These are phyloP conservation scores for Aradophagus sp. DNA, from an alignment of 1,140 invertebrate species.

Conservation along the genomic window DNA sequence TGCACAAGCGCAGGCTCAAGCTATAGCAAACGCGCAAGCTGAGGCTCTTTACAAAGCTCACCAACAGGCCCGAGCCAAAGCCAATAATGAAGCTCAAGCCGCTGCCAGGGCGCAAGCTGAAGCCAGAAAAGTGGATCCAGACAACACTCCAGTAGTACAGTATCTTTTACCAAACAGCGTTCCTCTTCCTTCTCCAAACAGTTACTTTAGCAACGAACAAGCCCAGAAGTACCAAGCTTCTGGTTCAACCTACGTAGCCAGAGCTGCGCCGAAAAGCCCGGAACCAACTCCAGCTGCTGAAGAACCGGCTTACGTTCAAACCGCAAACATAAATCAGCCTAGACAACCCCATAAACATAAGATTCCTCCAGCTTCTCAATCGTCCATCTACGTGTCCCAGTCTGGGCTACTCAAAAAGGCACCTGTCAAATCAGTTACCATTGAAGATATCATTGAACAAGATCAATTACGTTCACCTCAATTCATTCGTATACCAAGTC, in stretches of 20 bases:
- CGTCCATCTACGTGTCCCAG: conserved; percentile 67
- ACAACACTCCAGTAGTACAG: conserved; percentile 67
- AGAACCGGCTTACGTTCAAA: conserved; percentile 44
- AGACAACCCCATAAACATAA: conserved; percentile 68
- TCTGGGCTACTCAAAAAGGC: conserved; percentile 68
- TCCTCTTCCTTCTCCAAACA: conserved; percentile 64
- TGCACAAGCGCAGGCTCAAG: conserved; percentile 71
- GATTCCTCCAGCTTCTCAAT: conserved; percentile 57
- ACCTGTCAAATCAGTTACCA: conserved; percentile 66
- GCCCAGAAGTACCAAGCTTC: conserved; percentile 66
- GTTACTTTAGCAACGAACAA: conserved; percentile 64
- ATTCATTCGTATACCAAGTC: conserved; percentile 60
- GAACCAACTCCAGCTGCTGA: conserved; percentile 33
- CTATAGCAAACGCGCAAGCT: conserved; percentile 70
- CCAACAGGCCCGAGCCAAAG: conserved; percentile 64
- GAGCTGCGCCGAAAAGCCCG: conserved; percentile 61
- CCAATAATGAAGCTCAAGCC: conserved; percentile 66
- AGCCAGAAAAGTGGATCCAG: conserved; percentile 62
- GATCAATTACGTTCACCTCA: conserved; percentile 58
- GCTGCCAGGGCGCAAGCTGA: conserved; percentile 65
- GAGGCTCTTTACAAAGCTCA: conserved; percentile 68
- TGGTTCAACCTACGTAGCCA: conserved; percentile 64
- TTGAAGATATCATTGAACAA: conserved; percentile 67
- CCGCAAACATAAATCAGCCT: conserved; percentile 62
- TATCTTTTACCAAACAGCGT: conserved; percentile 65